Evolutionary conservation across 2,113 vertebrate genomes (phyloP).

Genomic region (Hippolais icterina): DNA sequence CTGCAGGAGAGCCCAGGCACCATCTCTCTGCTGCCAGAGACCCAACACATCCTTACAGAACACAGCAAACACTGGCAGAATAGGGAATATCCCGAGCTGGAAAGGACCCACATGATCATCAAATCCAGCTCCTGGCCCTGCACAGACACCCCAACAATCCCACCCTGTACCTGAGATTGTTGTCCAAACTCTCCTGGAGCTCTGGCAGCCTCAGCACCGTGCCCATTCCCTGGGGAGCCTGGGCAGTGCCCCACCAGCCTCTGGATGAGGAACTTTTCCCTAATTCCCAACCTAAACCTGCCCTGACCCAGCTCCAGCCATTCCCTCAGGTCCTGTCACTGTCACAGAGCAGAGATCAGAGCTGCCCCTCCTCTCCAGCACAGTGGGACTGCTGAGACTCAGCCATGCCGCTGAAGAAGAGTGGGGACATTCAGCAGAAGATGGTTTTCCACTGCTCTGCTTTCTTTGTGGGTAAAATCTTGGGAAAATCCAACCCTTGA

Average conservation of each 20-base stretch:
- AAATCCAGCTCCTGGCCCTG: background rate
- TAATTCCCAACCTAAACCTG: background rate
- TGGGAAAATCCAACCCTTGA: background rate
- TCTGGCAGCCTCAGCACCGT: accelerated
- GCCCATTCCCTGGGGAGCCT: background rate
- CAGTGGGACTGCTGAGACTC: background rate
- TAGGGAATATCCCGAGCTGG: background rate
- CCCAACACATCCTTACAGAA: accelerated
- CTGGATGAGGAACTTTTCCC: background rate
- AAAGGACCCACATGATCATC: background rate
- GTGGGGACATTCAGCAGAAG: background rate
- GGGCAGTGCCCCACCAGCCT: background rate
- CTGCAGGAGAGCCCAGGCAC: background rate
- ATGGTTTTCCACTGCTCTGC: background rate
- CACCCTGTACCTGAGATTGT: accelerated
- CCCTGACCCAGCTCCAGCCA: background rate
- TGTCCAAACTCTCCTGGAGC: background rate
- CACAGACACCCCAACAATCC: background rate
- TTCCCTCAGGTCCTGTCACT: background rate
- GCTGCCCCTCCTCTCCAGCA: background rate
- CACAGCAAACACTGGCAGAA: accelerated
- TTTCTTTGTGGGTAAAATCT: background rate
- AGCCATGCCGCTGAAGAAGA: background rate
- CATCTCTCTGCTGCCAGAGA: background rate
- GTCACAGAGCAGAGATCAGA: background rate